Evolutionary conservation across 2,797 vertebrate genomes (phyloP), one percentile per base, ranked within the genome.

Genomic region (Channallabes apus): DNA sequence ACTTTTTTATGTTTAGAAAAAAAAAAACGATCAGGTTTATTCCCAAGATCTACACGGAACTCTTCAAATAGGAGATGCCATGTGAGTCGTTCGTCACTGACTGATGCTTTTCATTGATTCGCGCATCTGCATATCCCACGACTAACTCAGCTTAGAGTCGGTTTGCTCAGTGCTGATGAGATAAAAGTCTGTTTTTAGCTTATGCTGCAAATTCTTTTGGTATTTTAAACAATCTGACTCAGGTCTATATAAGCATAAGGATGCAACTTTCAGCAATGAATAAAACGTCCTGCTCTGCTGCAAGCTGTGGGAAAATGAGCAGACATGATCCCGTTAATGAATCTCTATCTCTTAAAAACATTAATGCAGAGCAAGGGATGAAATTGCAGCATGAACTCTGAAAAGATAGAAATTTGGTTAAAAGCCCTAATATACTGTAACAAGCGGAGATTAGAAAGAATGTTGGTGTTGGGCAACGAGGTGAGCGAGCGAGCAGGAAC

Each of bases 331-430:
- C 1, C 17, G 59, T 35, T 87, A 81, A 87, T 87, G 27, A 68
- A 84, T 38, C 68, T 73, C 6, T 68, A 35, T 65, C 76, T 62
- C 54, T 56, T 51, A 62, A 46, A 69, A 22, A n/a, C 29, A 68
- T 62, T 35, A 35, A 64, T 32, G 73, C 20, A 64, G 9, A 46
- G 81, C 18, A 24, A 51, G 69, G 4, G 51, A 41, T 58, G 72
- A 83, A 81, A 78, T n/a, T 38, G 38, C 65, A 80, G 82, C 54
- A 81, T 27, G 68, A n/a, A 38, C 77, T 84, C 82, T 29, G 59
- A 35, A 22, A 79, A 73, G 62, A 41, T 81, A 73, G 41, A 80
- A 62, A 80, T 84, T 68, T 46, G 8, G 35, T 68, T 83, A 76
- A 65, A 24, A 17, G 8, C 58, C 24, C 51, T 29, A 64, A 17